A percentile compares a stretch with the other conserved stretches of the same genome.
Conservation (phyloP, 1,140 invertebrate genomes). For the Achatina immaculata region DNA sequence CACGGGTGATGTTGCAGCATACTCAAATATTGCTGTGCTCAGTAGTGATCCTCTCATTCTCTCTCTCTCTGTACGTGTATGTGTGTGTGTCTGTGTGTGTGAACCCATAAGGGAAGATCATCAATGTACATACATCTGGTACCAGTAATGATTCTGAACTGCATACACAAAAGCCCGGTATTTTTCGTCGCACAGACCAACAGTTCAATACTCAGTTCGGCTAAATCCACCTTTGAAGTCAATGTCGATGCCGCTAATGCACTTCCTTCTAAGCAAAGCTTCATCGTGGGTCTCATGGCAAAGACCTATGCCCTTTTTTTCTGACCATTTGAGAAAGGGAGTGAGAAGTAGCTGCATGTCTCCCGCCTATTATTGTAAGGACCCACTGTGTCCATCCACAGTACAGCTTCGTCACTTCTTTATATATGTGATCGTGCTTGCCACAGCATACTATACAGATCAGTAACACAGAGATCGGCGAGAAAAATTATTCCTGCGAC, state of each 20-base stretch:
- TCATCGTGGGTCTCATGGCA: slow-evolving; percentile 99
- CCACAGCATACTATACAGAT: slow-evolving; percentile 47
- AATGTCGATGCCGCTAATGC: slow-evolving; percentile 96
- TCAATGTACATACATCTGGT: slow-evolving; percentile 99
- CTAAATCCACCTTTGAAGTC: slow-evolving; percentile 86
- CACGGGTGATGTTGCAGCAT: slow-evolving; percentile 94
- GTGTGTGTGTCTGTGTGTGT: slow-evolving; percentile 45
- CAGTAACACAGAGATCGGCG: slow-evolving; percentile 41
- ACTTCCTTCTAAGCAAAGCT: slow-evolving; percentile 95
- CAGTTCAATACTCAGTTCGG: slow-evolving; percentile 86
- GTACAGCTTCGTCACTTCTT: slow-evolving; percentile 95
- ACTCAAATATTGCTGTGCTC: slow-evolving; percentile 97
- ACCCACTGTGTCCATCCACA: slow-evolving; percentile 99
- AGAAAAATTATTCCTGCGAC: slow-evolving; percentile 46
- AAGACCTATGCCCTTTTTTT: slow-evolving; percentile 93
- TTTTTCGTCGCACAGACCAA: slow-evolving; percentile 85
- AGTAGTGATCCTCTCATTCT: slow-evolving; percentile 89
- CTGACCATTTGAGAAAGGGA: slow-evolving; percentile 95
- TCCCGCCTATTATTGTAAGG: slow-evolving; percentile 99
- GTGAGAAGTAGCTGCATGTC: slow-evolving; percentile 97
- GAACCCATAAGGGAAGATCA: slow-evolving; percentile 97
- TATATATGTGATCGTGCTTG: slow-evolving; percentile 74
- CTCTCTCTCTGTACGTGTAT: no score
- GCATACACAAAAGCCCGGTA: slow-evolving; percentile 96
- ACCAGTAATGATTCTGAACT: slow-evolving; percentile 99